phyloP scores from a whole-genome alignment of 2,888 invertebrate genomes.

The Herminia tarsipennalis region DNA sequence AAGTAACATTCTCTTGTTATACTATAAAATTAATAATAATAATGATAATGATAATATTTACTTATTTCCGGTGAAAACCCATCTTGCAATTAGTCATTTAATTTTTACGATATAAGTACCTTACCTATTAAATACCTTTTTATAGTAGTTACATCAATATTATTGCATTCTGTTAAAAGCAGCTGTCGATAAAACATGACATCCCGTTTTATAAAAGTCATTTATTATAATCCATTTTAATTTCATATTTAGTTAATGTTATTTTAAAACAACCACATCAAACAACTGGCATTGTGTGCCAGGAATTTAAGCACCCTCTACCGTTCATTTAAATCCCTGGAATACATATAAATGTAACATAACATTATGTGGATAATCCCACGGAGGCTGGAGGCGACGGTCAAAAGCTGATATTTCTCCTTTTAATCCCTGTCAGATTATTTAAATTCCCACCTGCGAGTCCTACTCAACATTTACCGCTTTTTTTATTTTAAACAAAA shows the following conservation, averaged over 20 bases:
- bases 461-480: conserved; percentile 65
- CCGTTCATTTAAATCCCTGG: conserved; percentile 68
- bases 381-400: conserved; percentile 67
- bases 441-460: conserved; percentile 85
- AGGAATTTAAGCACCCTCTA: conserved; percentile 38
- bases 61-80: too few species aligned
- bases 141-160: too few species aligned
- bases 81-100: too few species aligned
- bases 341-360: conserved; percentile 66
- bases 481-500: conserved; percentile 78
- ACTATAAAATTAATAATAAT: too few species aligned
- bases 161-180: neutral
- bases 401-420: conserved; percentile 84
- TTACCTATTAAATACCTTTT: too few species aligned
- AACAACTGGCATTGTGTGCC: conserved; percentile 23
- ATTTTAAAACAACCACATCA: conserved; percentile 8
- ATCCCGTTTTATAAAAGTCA: too few species aligned
- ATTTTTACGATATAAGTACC: too few species aligned
- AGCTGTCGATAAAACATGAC: neutral
- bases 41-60: too few species aligned
- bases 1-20: too few species aligned
- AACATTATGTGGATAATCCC: conserved; percentile 75
- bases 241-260: neutral
- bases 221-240: neutral
- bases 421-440: conserved; percentile 86